phyloP scores from a whole-genome alignment of 2,888 invertebrate species.

The Hypsopygia costalis region DNA sequence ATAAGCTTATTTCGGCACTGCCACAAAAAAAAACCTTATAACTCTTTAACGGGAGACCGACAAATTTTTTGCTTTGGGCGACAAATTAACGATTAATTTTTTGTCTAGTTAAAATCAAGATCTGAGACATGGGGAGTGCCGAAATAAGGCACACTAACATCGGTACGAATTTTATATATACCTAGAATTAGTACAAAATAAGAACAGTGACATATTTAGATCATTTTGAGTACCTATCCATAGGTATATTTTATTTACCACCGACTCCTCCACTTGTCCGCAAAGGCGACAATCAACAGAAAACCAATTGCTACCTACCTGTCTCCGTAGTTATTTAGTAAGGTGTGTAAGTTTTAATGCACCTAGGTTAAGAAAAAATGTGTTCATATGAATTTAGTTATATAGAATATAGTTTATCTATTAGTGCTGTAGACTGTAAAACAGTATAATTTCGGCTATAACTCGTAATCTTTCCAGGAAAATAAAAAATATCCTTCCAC shows the following conservation, averaged over 20 bases:
- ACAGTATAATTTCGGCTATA: conserved; percentile 60
- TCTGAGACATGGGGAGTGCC: no score
- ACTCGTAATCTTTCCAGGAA: conserved; percentile 10
- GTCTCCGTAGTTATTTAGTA: conserved; percentile 48
- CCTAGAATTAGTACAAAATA: conserved; percentile 13
- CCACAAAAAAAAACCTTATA: no score
- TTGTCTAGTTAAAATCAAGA: no score
- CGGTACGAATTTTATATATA: background rate
- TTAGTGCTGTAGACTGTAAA: conserved; percentile 68
- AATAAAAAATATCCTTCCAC: conserved; percentile 5
- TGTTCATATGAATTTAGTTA: conserved; percentile 79
- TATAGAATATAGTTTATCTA: conserved; percentile 64
- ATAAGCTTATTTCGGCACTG: no score
- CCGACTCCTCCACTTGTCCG: conserved; percentile 1
- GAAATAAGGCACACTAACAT: no score
- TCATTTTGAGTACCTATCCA: conserved; percentile 4
- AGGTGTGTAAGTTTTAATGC: conserved; percentile 60
- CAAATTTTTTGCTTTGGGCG: no score
- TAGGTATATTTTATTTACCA: conserved; percentile 6
- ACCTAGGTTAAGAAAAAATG: conserved; percentile 75
- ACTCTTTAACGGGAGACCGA: no score
- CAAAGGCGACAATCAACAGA: conserved; percentile 21
- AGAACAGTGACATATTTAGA: conserved; percentile 1
- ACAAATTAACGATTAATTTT: no score
- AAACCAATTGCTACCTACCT: conserved; percentile 31